These are phyloP conservation scores for Ictalurus punctatus DNA, from an alignment of 2,113 vertebrate species.

Conservation along the genomic window DNA sequence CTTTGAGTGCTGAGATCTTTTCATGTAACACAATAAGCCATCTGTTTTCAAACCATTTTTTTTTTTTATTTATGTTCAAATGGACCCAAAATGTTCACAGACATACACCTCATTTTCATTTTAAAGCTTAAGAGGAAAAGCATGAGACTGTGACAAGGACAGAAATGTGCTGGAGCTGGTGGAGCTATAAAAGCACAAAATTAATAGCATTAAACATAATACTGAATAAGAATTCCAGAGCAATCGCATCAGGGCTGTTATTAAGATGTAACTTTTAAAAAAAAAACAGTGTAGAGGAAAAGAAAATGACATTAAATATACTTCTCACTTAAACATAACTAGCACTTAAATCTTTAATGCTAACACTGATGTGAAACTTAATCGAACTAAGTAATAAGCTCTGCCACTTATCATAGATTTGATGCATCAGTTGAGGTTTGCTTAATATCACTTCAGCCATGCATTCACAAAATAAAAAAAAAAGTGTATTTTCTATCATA, in stretches of 20 bases:
- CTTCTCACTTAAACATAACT: neutral
- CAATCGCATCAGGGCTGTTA: slow-evolving; percentile 5
- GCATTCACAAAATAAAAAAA: slow-evolving; percentile 9
- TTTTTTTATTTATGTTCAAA: slow-evolving; percentile 41
- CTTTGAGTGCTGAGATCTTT: neutral
- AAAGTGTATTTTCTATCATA: neutral
- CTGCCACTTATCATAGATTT: neutral
- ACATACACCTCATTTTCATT: slow-evolving; percentile 15
- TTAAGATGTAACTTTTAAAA: neutral
- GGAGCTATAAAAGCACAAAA: neutral
- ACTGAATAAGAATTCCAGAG: slow-evolving; percentile 10
- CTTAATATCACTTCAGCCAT: slow-evolving; percentile 25
- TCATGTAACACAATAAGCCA: neutral
- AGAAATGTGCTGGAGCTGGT: slow-evolving; percentile 25
- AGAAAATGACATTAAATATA: neutral
- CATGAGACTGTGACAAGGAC: slow-evolving; percentile 3
- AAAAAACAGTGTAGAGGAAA: neutral
- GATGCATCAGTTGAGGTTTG: slow-evolving; percentile 2
- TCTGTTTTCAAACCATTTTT: slow-evolving; percentile 31
- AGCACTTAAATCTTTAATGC: slow-evolving; percentile 8
- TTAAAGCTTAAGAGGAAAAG: slow-evolving; percentile 30
- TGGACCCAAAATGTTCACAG: slow-evolving; percentile 33
- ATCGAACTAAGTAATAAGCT: neutral
- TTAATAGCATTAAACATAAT: neutral
- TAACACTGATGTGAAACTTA: neutral